phyloP scores from a whole-genome alignment of 2,888 invertebrate species.

The Drosophila birchii region DNA sequence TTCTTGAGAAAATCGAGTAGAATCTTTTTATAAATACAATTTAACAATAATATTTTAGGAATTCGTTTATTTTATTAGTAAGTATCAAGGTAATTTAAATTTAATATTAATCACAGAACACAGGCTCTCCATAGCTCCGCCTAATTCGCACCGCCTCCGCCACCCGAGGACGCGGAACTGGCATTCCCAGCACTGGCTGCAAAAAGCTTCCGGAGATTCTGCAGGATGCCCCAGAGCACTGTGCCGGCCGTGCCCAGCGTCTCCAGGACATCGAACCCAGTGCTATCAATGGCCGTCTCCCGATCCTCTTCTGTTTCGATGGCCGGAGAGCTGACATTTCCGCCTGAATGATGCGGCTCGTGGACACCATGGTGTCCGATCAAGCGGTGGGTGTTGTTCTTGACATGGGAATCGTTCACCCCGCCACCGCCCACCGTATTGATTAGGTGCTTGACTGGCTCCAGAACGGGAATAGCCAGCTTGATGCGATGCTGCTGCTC shows the following conservation, averaged over 20 bases:
- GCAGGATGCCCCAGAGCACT: slow-evolving; percentile 76
- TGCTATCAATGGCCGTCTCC: slow-evolving; percentile 80
- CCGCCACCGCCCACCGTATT: slow-evolving; percentile 80
- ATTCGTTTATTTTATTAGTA: slow-evolving; percentile 39
- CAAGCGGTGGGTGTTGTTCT: slow-evolving; percentile 69
- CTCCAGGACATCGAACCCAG: slow-evolving; percentile 79
- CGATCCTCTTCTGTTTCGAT: slow-evolving; percentile 83
- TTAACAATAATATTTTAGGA: not conserved
- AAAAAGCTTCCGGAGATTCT: slow-evolving; percentile 80
- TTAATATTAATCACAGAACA: slow-evolving; percentile 73
- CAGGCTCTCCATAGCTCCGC: slow-evolving; percentile 9
- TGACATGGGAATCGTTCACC: slow-evolving; percentile 74
- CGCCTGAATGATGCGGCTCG: slow-evolving; percentile 50
- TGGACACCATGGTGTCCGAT: slow-evolving; percentile 65
- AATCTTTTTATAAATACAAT: not conserved
- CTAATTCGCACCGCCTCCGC: slow-evolving; percentile 54
- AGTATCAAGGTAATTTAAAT: slow-evolving; percentile 16
- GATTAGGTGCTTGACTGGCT: slow-evolving; percentile 82
- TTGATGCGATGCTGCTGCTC: slow-evolving; percentile 76
- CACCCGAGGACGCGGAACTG: slow-evolving; percentile 74
- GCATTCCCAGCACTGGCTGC: slow-evolving; percentile 81
- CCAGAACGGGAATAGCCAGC: slow-evolving; percentile 78
- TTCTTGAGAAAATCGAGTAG: too few relatives aligned
- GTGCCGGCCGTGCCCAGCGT: slow-evolving; percentile 79
- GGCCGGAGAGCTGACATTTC: slow-evolving; percentile 67